Evolutionary conservation across 2,797 vertebrate species (phyloP).

Genomic region (Salarias fasciatus): DNA sequence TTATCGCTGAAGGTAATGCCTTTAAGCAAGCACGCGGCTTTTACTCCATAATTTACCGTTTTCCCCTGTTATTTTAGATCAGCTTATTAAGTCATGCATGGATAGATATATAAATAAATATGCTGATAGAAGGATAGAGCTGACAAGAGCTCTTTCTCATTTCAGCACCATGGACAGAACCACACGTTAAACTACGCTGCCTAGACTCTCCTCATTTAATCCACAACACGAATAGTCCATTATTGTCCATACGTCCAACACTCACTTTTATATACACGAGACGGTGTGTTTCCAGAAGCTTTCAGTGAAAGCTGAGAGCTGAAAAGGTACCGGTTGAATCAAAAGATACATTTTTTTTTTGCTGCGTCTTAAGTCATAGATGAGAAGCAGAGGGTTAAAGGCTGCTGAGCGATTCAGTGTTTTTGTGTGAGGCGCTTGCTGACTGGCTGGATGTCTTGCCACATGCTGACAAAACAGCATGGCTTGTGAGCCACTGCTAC

Average conservation of each 20-base stretch:
- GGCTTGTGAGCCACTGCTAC: constrained; percentile 65
- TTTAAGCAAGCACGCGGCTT: background rate
- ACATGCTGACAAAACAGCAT: constrained; percentile 74
- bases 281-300: constrained; percentile 13
- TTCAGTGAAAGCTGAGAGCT: background rate
- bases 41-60: background rate
- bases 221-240: constrained; percentile 43
- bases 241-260: constrained; percentile 9
- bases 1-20: constrained; percentile 78
- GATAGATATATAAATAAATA: constrained; percentile 18
- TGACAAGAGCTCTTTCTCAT: constrained; percentile 1
- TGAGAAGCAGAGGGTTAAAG: constrained; percentile 10
- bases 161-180: constrained; percentile 73
- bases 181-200: constrained; percentile 20
- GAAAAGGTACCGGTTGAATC: background rate
- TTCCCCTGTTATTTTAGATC: background rate
- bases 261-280: constrained; percentile 3
- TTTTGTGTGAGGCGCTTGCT: constrained; percentile 58
- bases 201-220: constrained; percentile 20
- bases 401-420: constrained; percentile 35
- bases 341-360: background rate
- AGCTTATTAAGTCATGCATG: constrained; percentile 24
- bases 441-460: constrained; percentile 42
- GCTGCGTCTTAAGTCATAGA: constrained; percentile 1
- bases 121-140: background rate